phyloP scores from a whole-genome alignment of 2,113 vertebrate genomes.

The Amphiprion ocellaris region DNA sequence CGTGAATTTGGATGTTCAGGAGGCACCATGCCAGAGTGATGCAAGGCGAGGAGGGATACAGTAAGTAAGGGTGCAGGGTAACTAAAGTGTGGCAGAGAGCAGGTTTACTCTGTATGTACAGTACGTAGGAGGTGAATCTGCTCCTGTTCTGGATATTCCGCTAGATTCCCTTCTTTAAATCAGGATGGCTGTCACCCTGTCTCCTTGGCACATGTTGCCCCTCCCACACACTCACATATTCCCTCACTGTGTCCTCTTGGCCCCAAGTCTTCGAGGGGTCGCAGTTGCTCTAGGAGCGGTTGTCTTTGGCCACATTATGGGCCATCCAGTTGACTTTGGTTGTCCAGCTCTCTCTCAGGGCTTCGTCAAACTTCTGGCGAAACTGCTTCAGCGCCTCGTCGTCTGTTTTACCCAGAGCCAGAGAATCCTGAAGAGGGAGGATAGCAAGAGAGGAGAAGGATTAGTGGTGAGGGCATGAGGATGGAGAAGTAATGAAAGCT shows the following conservation, averaged over 20 bases:
- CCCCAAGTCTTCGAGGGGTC: slow-evolving; percentile 9
- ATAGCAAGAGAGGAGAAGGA: neutral
- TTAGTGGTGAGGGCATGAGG: no score
- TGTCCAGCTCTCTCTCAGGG: slow-evolving; percentile 98
- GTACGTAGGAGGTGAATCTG: slow-evolving; percentile 16
- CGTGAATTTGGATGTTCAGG: slow-evolving; percentile 17
- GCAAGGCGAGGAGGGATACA: slow-evolving; percentile 37
- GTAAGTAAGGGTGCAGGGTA: slow-evolving; percentile 18
- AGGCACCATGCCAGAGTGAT: slow-evolving; percentile 18
- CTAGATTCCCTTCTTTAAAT: slow-evolving; percentile 75
- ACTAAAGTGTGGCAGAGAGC: neutral
- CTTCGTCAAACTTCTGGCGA: slow-evolving; percentile 98
- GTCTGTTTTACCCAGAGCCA: slow-evolving; percentile 96
- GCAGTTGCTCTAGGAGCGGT: slow-evolving; percentile 88
- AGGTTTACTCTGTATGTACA: slow-evolving; percentile 18
- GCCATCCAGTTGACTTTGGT: slow-evolving; percentile 99
- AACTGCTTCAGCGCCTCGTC: slow-evolving; percentile 98
- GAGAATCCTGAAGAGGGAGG: slow-evolving; percentile 87
- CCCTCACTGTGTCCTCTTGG: slow-evolving; percentile 54
- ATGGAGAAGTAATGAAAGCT: no score
- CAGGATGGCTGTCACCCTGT: slow-evolving; percentile 24
- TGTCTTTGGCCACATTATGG: slow-evolving; percentile 98
- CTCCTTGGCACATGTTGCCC: slow-evolving; percentile 33
- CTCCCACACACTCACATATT: slow-evolving; percentile 25
- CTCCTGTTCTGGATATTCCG: slow-evolving; percentile 34